These are phyloP conservation scores for Macropus fuliginosus DNA, from an alignment of 2,797 vertebrate species.

Conservation along the genomic window DNA sequence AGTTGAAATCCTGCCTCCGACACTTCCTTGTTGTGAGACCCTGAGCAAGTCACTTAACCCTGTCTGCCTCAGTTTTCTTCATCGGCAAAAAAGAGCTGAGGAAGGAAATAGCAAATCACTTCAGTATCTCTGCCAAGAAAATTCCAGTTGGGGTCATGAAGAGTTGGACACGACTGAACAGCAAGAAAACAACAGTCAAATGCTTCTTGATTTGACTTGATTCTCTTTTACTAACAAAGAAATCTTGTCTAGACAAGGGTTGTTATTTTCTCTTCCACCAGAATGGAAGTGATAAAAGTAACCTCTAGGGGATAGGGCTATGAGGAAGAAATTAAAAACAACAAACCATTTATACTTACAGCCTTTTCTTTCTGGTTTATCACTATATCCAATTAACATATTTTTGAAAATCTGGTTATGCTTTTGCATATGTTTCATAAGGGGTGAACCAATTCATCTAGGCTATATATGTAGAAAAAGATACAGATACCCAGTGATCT, in stretches of 20 bases:
- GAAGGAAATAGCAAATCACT: neutral
- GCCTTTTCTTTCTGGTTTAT: neutral
- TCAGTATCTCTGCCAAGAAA: neutral
- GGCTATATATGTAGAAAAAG: neutral
- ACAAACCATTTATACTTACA: neutral
- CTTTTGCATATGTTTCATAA: neutral
- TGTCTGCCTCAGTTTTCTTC: neutral
- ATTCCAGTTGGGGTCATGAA: neutral
- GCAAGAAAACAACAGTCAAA: neutral
- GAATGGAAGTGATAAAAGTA: neutral
- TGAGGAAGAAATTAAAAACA: neutral
- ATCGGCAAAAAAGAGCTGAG: neutral
- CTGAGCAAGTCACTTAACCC: neutral
- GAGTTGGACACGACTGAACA: neutral
- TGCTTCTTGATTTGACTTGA: neutral
- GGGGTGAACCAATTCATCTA: neutral
- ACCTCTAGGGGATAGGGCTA: neutral
- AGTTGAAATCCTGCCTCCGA: neutral
- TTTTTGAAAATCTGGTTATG: neutral
- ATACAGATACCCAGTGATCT: neutral
- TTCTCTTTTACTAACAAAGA: neutral
- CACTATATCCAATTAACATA: neutral
- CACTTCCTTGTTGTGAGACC: neutral
- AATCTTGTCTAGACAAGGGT: neutral
- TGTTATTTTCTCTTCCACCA: neutral